phyloP scores from a whole-genome alignment of 2,888 invertebrate genomes.

The Drosophila neutralis region DNA sequence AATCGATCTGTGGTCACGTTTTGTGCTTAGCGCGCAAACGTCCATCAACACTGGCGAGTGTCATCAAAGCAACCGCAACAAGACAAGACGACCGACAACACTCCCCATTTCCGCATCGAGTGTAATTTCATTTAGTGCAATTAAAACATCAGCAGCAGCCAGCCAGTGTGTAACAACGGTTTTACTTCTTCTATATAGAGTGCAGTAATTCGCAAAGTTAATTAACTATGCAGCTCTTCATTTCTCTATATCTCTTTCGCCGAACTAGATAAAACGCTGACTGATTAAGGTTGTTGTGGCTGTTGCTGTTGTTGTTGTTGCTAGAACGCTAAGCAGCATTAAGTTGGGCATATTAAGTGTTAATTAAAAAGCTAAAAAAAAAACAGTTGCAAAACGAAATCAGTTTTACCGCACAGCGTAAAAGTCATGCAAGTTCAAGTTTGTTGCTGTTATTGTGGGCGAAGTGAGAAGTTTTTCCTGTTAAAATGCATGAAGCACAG shows the following conservation, averaged over 20 bases:
- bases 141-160: constrained; percentile 53
- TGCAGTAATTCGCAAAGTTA: constrained; percentile 67
- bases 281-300: constrained; percentile 51
- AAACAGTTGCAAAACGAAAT: constrained; percentile 75
- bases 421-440: constrained; percentile 76
- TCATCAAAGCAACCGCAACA: constrained; percentile 46
- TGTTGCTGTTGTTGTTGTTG: constrained; percentile 16
- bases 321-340: constrained; percentile 40
- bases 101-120: constrained; percentile 64
- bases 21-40: constrained; percentile 5
- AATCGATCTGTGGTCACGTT: constrained; percentile 23
- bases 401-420: constrained; percentile 49
- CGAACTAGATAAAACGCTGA: constrained; percentile 50
- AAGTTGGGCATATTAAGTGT: constrained; percentile 58
- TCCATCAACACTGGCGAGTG: constrained; percentile 28
- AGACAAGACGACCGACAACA: constrained; percentile 7
- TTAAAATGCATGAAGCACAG: constrained; percentile 51
- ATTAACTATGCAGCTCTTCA: constrained; percentile 63
- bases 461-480: constrained; percentile 48
- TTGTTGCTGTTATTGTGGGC: constrained; percentile 47
- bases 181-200: constrained; percentile 44
- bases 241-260: constrained; percentile 6
- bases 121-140: constrained; percentile 65
- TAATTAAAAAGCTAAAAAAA: constrained; percentile 66
- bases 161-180: constrained; percentile 36